Base-by-base conservation (phyloP, 2,888 invertebrate species). In the Amphimallon solstitiale region DNA sequence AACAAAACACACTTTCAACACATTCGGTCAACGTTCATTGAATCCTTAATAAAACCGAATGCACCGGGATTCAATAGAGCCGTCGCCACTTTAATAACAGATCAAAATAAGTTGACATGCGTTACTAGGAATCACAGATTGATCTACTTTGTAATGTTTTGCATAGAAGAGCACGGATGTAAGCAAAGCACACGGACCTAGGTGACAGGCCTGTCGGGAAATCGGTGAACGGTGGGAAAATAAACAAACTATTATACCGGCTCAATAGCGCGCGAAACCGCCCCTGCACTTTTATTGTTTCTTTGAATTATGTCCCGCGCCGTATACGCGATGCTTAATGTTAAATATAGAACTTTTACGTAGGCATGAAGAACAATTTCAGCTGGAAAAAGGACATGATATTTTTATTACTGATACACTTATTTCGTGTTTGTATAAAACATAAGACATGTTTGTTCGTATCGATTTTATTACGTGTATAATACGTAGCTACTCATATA, bases 61-160 rank as follows among this genome's bases (percentile, higher is more conserved):
- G 46, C 37, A 64, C 54, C 46, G 46, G 46, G 21, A 49, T 54
- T 61, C 52, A 60, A 43, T 43, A 54, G 45, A 54, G 43, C 56
- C 51, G 45, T 54, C 59, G 59, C 37, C 52, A 56, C 56, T 54
- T 43, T 67, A 61, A 71, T 65, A 71, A 69, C 65, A 68, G 67
- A 63, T 72, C 67, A 68, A 67, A 72, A 71, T 75, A 75, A 76
- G 74, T 76, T 75, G 77, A 80, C 79, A 79, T 79, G 76, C 77
- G 78, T 79, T 79, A 75, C 75, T 75, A 76, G 77, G 74, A 77
- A 80, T 79, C 79, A 79, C 80, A 80, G 81, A 81, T 80, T 81
- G 81, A 81, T 82, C 81, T 80, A 81, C 81, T 81, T 81, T 79
- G 78, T 78, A 80, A 79, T 80, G 81, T 77, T 81, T 82, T 81